Percentiles rank a stretch among this genome's conserved stretches.
phyloP scores from a whole-genome alignment of 1,140 invertebrate species.

The Zaprionus nigranus region DNA sequence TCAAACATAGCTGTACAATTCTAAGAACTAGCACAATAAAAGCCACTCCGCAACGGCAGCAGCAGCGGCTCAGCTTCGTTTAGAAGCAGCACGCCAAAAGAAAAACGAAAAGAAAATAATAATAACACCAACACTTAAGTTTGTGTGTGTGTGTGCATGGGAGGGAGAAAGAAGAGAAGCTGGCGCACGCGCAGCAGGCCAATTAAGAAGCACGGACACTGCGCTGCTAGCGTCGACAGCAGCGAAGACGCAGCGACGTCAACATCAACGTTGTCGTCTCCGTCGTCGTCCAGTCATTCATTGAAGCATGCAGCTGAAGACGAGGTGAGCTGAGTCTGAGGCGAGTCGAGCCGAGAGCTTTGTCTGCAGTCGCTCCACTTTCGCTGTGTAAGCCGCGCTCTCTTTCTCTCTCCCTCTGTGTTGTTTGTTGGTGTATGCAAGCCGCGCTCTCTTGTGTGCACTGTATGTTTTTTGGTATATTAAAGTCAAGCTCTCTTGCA shows the following conservation, averaged over 20 bases:
- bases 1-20: slow-evolving; percentile 81
- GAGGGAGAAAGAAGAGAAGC: slow-evolving; percentile 49
- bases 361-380: slow-evolving; percentile 47
- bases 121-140: slow-evolving; percentile 43
- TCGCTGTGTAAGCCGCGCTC: slow-evolving; percentile 25
- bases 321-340: too few relatives aligned
- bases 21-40: slow-evolving; percentile 77
- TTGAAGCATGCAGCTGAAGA: slow-evolving; percentile 40
- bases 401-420: background rate
- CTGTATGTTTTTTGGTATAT: background rate
- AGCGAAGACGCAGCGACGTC: slow-evolving; percentile 4
- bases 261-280: slow-evolving; percentile 10
- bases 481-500: too few relatives aligned
- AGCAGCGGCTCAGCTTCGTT: slow-evolving; percentile 16
- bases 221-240: slow-evolving; percentile 6
- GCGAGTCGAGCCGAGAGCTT: too few relatives aligned
- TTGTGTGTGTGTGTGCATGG: slow-evolving; percentile 15
- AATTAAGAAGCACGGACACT: slow-evolving; percentile 57
- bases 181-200: slow-evolving; percentile 57
- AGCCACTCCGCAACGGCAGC: slow-evolving; percentile 50
- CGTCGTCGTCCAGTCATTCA: slow-evolving; percentile 39
- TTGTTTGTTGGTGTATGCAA: background rate
- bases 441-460: too few relatives aligned
- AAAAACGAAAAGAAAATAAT: slow-evolving; percentile 44
- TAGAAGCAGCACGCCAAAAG: slow-evolving; percentile 47